phyloP scores from a whole-genome alignment of 2,888 invertebrate species.

The Halictus ligatus region DNA sequence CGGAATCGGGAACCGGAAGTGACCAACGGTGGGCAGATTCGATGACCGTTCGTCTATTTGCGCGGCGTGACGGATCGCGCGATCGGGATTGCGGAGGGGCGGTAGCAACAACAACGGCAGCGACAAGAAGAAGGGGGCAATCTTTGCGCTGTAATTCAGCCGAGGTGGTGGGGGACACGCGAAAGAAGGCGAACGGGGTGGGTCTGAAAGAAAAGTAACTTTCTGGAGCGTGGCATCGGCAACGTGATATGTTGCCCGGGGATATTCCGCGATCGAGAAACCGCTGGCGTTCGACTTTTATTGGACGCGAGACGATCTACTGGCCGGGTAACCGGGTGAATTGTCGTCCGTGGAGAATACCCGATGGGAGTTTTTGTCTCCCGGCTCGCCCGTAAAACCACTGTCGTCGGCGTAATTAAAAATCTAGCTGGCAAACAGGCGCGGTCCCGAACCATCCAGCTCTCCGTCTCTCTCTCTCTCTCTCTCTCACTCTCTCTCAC shows the following conservation, averaged over 20 bases:
- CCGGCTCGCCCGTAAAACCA: constrained; percentile 55
- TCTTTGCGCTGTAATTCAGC: constrained; percentile 37
- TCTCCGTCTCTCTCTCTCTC: neutral
- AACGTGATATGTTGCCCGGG: constrained; percentile 59
- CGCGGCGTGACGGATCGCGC: neutral
- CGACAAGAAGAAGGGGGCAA: constrained; percentile 2
- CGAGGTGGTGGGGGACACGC: neutral
- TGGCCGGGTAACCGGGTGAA: constrained; percentile 56
- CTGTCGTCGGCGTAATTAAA: constrained; percentile 69
- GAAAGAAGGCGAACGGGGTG: neutral
- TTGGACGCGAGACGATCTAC: constrained; percentile 64
- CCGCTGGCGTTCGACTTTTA: constrained; percentile 64
- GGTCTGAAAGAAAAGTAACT: constrained; percentile 57
- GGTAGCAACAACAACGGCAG: neutral
- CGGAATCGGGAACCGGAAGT: neutral
- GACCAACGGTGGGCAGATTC: neutral
- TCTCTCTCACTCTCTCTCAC: neutral
- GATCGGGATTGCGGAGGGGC: neutral
- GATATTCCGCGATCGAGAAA: constrained; percentile 56
- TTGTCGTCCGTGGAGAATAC: constrained; percentile 57
- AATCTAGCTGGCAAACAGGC: constrained; percentile 59
- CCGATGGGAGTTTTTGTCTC: constrained; percentile 48
- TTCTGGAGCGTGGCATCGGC: constrained; percentile 52
- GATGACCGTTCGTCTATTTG: neutral
- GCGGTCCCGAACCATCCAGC: constrained; percentile 25